Evolutionary conservation across 2,797 vertebrate genomes (phyloP), one percentile per base, ranked within the genome.

Genomic region (Tenualosa thibaudeaui): DNA sequence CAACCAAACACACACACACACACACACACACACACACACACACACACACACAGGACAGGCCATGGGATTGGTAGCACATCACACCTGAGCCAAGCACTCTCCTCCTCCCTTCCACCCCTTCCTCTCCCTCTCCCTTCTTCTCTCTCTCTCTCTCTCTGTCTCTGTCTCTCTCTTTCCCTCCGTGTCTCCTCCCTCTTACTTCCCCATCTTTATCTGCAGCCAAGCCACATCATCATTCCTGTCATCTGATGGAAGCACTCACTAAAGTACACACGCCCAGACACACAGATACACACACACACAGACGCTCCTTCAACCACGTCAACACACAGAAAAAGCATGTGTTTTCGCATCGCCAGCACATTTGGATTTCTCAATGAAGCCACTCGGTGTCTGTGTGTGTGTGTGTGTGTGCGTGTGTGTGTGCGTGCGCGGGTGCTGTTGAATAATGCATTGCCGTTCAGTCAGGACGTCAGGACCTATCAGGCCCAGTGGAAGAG

Each of bases 361-460:
- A 75, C 68, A 40, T 75, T 75, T 75, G 68, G 68, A 75, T 75
- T 75, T 75, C 68, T 75, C 68, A 75, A 75, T 75, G 68, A 75
- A 75, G 68, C 68, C 5, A 4, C 68, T 75, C 31, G 22, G 56
- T 24, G 83, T 86, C 85, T 75, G 81, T 83, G 51, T 82, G 84
- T 54, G 81, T 85, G 50, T 43, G 46, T 53, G 81, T 56, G 78
- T 81, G 83, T 81, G 83, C 37, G 65, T 68, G 26, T 37, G 62
- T 26, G 62, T 68, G 62, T 26, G 65, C 37, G 65, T 68, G 65
- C 15, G 65, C 9, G 65, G 0, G 68, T 15, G 13, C 24, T 71
- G 68, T 37, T 68, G 62, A 31, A 68, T 68, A 68, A 68, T 68
- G 62, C 62, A 68, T 68, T 24, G 62, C 9, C 4, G 62, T 24